Base-by-base conservation (phyloP, 2,888 invertebrate species). In the Drosophila hamatofila region DNA sequence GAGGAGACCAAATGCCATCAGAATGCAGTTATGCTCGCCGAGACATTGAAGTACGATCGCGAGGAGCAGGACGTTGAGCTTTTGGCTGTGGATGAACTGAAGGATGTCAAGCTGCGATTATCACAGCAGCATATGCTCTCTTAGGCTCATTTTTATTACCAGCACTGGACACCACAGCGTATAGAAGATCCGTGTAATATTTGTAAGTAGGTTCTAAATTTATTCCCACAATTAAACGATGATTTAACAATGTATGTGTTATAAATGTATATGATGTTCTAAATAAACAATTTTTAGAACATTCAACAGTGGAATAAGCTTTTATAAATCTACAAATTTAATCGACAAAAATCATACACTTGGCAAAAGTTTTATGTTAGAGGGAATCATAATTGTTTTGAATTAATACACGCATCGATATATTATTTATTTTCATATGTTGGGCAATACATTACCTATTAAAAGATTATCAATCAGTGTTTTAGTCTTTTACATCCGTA, bases 1-100 rank as follows among this genome's bases (percentile, higher is more conserved):
- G 89, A 91, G 69, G 89, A 90, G 68, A 92, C 92, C 5, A 92
- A 90, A 65, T 79, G 91, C 35, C 92, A 92, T 54, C 89, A 92
- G 54, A 92, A 90, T 57, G 90, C 92, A 4, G 89, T 92, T 21
- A 62, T 88, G 80, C 57, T 81, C 14, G 78, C 78, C 23, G 82
- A 83, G 69, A 79, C 70, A 21, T 48, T 81, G 21, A 87, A 83
- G 25, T 80, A 69, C 14, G 74, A 67, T 8, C 68, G 62, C 16
- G 81, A 71, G 2, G 73, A 75, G 1, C 73, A 71, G 44, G 73
- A 80, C 25, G 77, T 73, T 11, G 89, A 88, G 37, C 37, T 81
- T 51, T 46, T 72, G 12, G 62, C 57, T 27, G 77, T 70, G 3
- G 81, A 74, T 2, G 78, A 84, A 1, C 5, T 70, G 11, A 76